Base-by-base conservation (phyloP, 2,797 vertebrate genomes). In the Perodicticus potto region DNA sequence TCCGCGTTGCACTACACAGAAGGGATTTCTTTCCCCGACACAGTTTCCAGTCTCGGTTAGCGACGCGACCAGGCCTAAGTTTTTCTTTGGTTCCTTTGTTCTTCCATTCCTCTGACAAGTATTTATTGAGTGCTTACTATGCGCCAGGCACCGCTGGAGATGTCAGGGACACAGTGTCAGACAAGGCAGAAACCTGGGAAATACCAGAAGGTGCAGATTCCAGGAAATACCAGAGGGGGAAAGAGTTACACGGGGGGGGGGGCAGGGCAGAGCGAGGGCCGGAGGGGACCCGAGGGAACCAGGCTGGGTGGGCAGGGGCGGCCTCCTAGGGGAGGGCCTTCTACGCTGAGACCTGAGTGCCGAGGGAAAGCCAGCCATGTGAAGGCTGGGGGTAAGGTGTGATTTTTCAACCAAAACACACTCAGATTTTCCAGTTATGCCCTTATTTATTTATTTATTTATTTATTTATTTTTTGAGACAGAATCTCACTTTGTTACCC, bases 1-100 rank as follows among this genome's bases (percentile, higher is more conserved):
- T 88, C 77, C n/a, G 27, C 63, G 12, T 67, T 78, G 86, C 45
- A 96, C 94, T 88, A 59, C 61, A 2, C 96, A 97, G 95, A 97
- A 96, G 84, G 40, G 22, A 40, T 86, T 92, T 91, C 65, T 93
- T 94, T 97, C 76, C 34, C 63, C 73, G 27, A 70, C 72, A n/a
- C 76, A 57, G 55, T 53, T 45, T 80, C 22, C 77, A 65, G 86
- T 85, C 86, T 89, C 45, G n/a, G 49, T 70, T 40, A 93, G 86
- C 84, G 86, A 7, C 59, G 63, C 43, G 40, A 81, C 89, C 1
- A 14, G 83, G 59, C 57, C 63, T 92, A 80, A 3, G 1, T 34
- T 57, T 86, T 73, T 86, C 34, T 86, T 82, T 91, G 43, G 80
- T 80, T 70, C 57, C 87, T 88, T 91, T 53, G 80, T 80, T 70